These are phyloP conservation scores for Heliangelus exortis DNA, from an alignment of 2,797 vertebrate genomes.

Conservation along the genomic window DNA sequence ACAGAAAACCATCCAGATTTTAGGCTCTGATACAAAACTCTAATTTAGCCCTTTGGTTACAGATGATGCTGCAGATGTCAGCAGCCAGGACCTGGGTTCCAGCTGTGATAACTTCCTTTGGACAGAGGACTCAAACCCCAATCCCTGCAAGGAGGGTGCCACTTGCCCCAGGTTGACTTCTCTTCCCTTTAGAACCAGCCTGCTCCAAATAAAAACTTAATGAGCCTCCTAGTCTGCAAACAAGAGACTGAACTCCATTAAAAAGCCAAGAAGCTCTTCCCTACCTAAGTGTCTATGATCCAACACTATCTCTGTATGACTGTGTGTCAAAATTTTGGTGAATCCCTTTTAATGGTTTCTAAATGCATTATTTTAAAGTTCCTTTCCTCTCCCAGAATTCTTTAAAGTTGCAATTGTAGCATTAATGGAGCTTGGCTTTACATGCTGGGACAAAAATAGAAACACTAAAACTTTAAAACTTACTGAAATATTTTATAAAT, in stretches of 20 bases:
- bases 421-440: conserved; percentile 39
- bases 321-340: not conserved
- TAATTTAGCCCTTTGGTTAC: not conserved
- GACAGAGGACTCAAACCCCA: not conserved
- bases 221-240: not conserved
- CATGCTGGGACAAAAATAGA: conserved; percentile 37
- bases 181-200: not conserved
- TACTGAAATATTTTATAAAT: conserved; percentile 20
- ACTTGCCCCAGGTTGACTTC: not conserved
- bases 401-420: not conserved
- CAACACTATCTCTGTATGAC: not conserved
- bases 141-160: not conserved
- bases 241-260: not conserved
- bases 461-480: conserved; percentile 59
- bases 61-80: not conserved
- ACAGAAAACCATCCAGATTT: not conserved
- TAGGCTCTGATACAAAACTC: not conserved
- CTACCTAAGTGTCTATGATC: not conserved
- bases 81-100: not conserved
- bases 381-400: not conserved
- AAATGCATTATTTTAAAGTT: conserved; percentile 35
- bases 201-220: not conserved
- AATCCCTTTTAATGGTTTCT: conserved; percentile 5
- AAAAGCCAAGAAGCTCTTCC: not conserved
- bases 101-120: not conserved